These are phyloP conservation scores for Lepidocyrtinus sp. DNA, from an alignment of 2,888 invertebrate species.

Conservation along the genomic window DNA sequence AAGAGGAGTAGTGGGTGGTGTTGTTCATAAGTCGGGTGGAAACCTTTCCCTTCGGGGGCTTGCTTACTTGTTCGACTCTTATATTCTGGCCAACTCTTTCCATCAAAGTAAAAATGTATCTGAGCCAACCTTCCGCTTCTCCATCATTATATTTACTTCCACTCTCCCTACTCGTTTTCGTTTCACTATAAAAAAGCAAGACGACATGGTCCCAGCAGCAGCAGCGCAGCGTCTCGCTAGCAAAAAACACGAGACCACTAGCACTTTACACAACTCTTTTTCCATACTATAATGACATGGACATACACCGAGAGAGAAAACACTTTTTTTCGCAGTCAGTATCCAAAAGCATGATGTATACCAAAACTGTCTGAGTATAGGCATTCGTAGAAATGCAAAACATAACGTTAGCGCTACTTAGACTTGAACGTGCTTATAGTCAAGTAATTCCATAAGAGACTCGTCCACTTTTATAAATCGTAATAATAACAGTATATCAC, in stretches of 20 bases:
- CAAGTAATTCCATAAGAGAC: neutral
- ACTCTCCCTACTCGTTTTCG: conserved; percentile 8
- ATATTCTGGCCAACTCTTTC: conserved; percentile 49
- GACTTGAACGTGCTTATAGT: no score
- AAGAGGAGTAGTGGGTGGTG: conserved; percentile 33
- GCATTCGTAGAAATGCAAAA: conserved; percentile 27
- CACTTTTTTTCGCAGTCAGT: no score
- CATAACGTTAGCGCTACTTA: no score
- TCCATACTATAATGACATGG: neutral
- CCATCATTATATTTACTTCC: conserved; percentile 17
- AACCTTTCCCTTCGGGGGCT: conserved; percentile 58
- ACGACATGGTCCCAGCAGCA: neutral
- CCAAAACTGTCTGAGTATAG: neutral
- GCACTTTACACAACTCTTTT: neutral
- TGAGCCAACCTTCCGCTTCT: conserved; percentile 40
- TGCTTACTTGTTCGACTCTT: conserved; percentile 24
- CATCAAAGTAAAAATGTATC: conserved; percentile 29
- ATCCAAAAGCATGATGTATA: no score
- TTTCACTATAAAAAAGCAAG: neutral
- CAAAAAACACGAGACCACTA: neutral
- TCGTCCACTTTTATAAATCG: conserved; percentile 2
- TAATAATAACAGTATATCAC: conserved; percentile 4
- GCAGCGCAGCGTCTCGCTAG: neutral
- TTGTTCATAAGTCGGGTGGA: conserved; percentile 53
- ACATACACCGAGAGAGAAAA: neutral